phyloP scores from a whole-genome alignment of 2,113 vertebrate genomes.

The Gobiocypris rarus region DNA sequence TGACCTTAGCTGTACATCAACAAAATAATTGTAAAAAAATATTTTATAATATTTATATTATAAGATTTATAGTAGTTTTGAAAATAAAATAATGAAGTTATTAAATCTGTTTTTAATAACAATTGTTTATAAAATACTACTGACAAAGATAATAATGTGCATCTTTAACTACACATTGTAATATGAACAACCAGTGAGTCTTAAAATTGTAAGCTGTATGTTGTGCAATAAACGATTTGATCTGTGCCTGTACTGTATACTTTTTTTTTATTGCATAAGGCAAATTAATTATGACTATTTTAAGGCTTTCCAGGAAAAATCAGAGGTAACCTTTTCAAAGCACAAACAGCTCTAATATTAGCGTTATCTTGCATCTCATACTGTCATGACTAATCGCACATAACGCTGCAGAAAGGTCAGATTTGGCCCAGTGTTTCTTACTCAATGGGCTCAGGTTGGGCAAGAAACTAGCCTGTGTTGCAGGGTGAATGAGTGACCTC shows the following conservation, averaged over 20 bases:
- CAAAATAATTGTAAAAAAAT: no score
- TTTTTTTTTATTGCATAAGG: no score
- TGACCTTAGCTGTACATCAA: no score
- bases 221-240: no score
- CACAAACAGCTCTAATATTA: not conserved
- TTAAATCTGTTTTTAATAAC: no score
- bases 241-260: no score
- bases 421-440: not conserved
- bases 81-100: no score
- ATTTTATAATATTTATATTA: no score
- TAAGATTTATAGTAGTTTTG: no score
- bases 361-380: not conserved
- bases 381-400: not conserved
- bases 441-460: not conserved
- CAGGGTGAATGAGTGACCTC: conserved; percentile 1
- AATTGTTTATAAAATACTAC: not conserved
- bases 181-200: not conserved
- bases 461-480: not conserved
- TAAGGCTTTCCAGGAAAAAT: not conserved
- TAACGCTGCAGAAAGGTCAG: conserved; percentile 11
- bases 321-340: not conserved
- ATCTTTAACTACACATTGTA: not conserved
- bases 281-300: not conserved
- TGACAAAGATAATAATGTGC: not conserved
- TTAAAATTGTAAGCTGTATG: no score